These are phyloP conservation scores for Himalopsyche kuldschensis DNA, from an alignment of 2,888 invertebrate genomes.

Conservation along the genomic window DNA sequence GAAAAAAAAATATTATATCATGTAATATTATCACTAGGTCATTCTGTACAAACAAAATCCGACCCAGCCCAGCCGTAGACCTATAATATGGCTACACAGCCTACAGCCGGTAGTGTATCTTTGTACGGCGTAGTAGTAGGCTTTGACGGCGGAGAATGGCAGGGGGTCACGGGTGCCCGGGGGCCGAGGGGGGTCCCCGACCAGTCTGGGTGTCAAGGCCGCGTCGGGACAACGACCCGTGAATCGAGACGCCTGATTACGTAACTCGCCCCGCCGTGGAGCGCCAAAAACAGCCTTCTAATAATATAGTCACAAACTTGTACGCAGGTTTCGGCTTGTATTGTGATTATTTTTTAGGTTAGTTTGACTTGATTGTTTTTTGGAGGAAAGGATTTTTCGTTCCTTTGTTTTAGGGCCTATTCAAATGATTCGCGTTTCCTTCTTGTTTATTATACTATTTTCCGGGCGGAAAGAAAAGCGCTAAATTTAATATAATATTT, in stretches of 20 bases:
- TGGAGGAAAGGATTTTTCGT: background rate
- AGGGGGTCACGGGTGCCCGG: background rate
- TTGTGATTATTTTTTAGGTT: background rate
- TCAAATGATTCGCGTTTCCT: no score
- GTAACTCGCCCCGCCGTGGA: background rate
- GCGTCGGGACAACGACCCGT: background rate
- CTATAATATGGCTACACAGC: background rate
- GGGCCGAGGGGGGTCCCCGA: background rate
- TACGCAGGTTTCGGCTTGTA: no score
- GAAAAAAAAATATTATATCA: no score
- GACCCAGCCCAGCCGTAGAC: background rate
- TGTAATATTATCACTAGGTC: background rate
- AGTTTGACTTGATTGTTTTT: background rate
- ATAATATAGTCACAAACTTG: background rate
- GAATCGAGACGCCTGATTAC: background rate
- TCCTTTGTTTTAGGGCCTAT: background rate
- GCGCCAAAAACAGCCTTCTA: background rate
- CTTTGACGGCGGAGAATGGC: background rate
- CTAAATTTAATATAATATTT: no score
- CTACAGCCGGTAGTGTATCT: background rate
- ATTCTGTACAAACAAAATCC: background rate
- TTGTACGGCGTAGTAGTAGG: background rate
- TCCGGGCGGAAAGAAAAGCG: no score
- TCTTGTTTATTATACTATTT: no score
- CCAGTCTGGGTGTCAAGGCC: constrained; percentile 1